Evolutionary conservation across 2,888 invertebrate genomes (phyloP).

Genomic region (Andrena camellia): DNA sequence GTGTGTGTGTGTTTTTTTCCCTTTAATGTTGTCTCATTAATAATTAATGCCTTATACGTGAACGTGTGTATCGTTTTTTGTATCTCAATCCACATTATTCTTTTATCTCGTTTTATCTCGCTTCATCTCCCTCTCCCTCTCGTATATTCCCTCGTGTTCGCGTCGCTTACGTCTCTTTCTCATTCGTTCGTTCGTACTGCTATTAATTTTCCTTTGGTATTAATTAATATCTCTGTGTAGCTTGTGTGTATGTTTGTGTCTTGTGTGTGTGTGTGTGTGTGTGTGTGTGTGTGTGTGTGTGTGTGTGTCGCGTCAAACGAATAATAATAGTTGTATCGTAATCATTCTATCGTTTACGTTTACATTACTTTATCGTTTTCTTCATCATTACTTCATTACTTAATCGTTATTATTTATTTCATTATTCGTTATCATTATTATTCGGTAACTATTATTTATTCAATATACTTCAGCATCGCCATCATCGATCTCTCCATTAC

Average conservation of each 20-base stretch:
- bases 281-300: slow-evolving; percentile 30
- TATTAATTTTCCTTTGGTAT: slow-evolving; percentile 7
- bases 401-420: slow-evolving; percentile 60
- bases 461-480: slow-evolving; percentile 36
- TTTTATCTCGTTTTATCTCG: slow-evolving; percentile 12
- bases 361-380: slow-evolving; percentile 64
- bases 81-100: background rate
- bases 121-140: background rate
- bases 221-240: slow-evolving; percentile 21
- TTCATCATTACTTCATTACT: slow-evolving; percentile 55
- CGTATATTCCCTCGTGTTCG: background rate
- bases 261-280: slow-evolving; percentile 32
- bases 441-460: slow-evolving; percentile 61
- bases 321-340: slow-evolving; percentile 69
- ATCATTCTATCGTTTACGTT: slow-evolving; percentile 71
- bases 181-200: slow-evolving; percentile 37
- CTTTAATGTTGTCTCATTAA: slow-evolving; percentile 11
- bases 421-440: slow-evolving; percentile 65
- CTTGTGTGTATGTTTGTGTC: slow-evolving; percentile 17
- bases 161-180: slow-evolving; percentile 12
- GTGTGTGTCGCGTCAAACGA: slow-evolving; percentile 59
- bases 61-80: slow-evolving; percentile 12
- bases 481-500: slow-evolving; percentile 4
- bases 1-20: too few relatives aligned
- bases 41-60: slow-evolving; percentile 26